phyloP scores from a whole-genome alignment of 2,888 invertebrate genomes.

The Nasonovia ribisnigri region DNA sequence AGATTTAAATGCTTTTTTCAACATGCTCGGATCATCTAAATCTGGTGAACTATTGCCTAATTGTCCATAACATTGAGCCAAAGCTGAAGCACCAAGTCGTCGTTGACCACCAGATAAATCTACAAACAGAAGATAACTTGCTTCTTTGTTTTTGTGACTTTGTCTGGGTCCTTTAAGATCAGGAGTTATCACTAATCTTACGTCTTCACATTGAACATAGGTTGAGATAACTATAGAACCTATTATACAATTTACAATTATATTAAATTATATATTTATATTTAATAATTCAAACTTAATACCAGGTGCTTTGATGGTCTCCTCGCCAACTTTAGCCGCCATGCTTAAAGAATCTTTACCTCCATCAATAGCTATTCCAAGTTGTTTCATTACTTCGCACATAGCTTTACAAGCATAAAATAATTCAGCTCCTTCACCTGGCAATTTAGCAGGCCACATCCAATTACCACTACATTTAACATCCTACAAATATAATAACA shows the following conservation, averaged over 20 bases:
- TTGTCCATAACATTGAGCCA: constrained; percentile 91
- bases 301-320: constrained; percentile 75
- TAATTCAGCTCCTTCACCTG: constrained; percentile 90
- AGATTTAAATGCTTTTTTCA: constrained; percentile 83
- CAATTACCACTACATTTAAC: constrained; percentile 99
- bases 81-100: constrained; percentile 90
- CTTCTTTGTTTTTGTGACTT: constrained; percentile 68
- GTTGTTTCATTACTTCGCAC: constrained; percentile 83
- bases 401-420: constrained; percentile 90
- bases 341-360: constrained; percentile 98
- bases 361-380: constrained; percentile 94
- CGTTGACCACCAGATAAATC: constrained; percentile 81
- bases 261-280: neutral
- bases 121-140: constrained; percentile 80
- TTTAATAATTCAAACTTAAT: constrained; percentile 42
- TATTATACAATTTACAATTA: constrained; percentile 69
- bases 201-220: constrained; percentile 95
- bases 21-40: constrained; percentile 77
- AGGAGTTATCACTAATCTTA: constrained; percentile 87
- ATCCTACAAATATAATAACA: constrained; percentile 74
- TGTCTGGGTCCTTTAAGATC: constrained; percentile 80
- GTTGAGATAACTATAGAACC: constrained; percentile 96
- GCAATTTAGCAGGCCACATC: constrained; percentile 99
- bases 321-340: constrained; percentile 87
- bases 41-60: constrained; percentile 86